Conservation (phyloP, 2,888 invertebrate species). For the Pterobdella sp. region DNA sequence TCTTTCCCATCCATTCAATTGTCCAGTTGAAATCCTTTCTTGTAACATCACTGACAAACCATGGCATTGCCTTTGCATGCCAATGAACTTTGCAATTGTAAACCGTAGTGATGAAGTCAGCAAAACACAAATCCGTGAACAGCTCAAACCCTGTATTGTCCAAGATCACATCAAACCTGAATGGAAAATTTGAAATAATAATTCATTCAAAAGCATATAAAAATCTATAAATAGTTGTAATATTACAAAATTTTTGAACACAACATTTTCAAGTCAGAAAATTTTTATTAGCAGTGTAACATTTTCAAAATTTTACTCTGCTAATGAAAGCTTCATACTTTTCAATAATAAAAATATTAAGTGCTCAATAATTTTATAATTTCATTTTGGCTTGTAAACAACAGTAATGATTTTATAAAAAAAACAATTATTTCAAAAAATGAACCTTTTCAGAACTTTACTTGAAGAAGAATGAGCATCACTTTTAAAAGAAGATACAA, state of each 20-base stretch:
- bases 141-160: slow-evolving; percentile 93
- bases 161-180: slow-evolving; percentile 56
- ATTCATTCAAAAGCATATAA: background rate
- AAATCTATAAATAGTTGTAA: no score
- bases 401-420: background rate
- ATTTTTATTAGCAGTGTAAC: no score
- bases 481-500: slow-evolving; percentile 12
- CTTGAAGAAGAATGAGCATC: background rate
- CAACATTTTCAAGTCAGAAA: no score
- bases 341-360: no score
- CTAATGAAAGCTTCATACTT: no score
- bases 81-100: slow-evolving; percentile 66
- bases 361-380: no score
- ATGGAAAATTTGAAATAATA: background rate
- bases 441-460: background rate
- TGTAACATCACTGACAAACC: slow-evolving; percentile 90
- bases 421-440: background rate
- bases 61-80: slow-evolving; percentile 79
- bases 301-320: no score
- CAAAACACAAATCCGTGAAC: slow-evolving; percentile 77
- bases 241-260: no score
- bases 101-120: slow-evolving; percentile 63
- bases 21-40: slow-evolving; percentile 67
- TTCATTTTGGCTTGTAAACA: no score
- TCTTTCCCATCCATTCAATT: slow-evolving; percentile 51